Evolutionary conservation across 2,113 vertebrate genomes (phyloP).

Genomic region (Trichomycterus rosablanca): DNA sequence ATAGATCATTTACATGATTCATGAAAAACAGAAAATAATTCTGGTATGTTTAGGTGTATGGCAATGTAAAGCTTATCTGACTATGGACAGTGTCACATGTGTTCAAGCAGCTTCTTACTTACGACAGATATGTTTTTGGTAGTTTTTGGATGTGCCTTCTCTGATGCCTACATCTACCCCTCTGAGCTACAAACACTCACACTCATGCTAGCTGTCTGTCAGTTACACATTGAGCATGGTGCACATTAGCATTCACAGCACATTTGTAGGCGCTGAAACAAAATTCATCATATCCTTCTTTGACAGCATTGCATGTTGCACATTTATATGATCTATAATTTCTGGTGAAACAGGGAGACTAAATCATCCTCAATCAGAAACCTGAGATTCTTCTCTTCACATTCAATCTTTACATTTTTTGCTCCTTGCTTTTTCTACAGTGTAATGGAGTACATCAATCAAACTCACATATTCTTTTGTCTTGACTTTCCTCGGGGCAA

Average conservation of each 20-base stretch:
- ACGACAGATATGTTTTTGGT: no score
- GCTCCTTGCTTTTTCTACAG: slow-evolving; percentile 15
- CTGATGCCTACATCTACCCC: no score
- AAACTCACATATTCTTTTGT: slow-evolving; percentile 19
- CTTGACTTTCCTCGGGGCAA: slow-evolving; percentile 39
- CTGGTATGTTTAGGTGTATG: no score
- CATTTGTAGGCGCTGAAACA: slow-evolving; percentile 25
- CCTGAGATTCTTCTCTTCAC: slow-evolving; percentile 8
- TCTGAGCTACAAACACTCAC: no score
- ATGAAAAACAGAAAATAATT: no score
- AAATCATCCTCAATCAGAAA: slow-evolving; percentile 17
- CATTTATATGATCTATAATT: slow-evolving; percentile 30
- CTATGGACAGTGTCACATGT: no score
- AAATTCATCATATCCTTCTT: slow-evolving; percentile 25
- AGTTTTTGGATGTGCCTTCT: no score
- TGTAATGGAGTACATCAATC: slow-evolving; percentile 35
- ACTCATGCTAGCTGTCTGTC: slow-evolving; percentile 8
- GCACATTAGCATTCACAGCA: slow-evolving; percentile 24
- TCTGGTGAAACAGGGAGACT: slow-evolving; percentile 1
- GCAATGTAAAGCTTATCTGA: no score
- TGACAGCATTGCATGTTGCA: slow-evolving; percentile 3
- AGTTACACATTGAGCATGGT: background rate
- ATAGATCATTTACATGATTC: no score
- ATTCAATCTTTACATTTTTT: slow-evolving; percentile 7
- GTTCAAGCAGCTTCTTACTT: no score